Base-by-base conservation (phyloP, 2,888 invertebrate species). In the Hyalella azteca region DNA sequence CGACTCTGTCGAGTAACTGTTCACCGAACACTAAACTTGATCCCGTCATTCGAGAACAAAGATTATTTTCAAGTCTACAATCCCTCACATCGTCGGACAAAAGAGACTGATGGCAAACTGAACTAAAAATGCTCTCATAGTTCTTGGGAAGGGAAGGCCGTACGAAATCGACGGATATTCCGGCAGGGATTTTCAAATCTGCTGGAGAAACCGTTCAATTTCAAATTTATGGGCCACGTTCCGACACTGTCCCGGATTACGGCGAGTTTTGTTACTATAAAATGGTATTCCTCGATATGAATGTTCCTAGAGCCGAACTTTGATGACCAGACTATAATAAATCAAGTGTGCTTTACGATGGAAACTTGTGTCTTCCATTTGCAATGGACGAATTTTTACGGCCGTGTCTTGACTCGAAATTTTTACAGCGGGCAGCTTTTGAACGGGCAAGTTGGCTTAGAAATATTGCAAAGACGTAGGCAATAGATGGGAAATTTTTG, bases 241-340 rank as follows among this genome's bases (percentile, higher is more conserved):
- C 29, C 29, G 19, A 39, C 66, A 66, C 1, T 22, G 66, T 29
- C 36, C 66, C 22, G 29, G 36, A 39, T 66, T 66, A 66, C 66
- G 66, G 36, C 66, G 29, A 66, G 66, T 36, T 66, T 66, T 9
- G 66, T 66, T 29, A 29, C 66, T 32, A 66, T 36, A 32, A 36
- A 66, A 66, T 66, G 66, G 36, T 29, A 66, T 66, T 66, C 36
- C 66, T 66, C 36, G n/a, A 66, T 36, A 39, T 29, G 66, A 66
- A 66, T 66, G 66, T 36, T 66, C 36, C 66, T 36, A 7, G 66
- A n/a, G 29, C 29, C 36, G 66, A 66, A 66, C 36, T 66, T 66
- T 66, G 66, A 66, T 66, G 66, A 39, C 66, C 32, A 11, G 36
- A 66, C 66, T 66, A 66, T 66, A 66, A 66, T 66, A 66, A 66